A percentile compares a stretch with the other conserved stretches of the same genome.
phyloP scores from a whole-genome alignment of 1,140 invertebrate species.

The Carcinoscorpius rotundicauda region DNA sequence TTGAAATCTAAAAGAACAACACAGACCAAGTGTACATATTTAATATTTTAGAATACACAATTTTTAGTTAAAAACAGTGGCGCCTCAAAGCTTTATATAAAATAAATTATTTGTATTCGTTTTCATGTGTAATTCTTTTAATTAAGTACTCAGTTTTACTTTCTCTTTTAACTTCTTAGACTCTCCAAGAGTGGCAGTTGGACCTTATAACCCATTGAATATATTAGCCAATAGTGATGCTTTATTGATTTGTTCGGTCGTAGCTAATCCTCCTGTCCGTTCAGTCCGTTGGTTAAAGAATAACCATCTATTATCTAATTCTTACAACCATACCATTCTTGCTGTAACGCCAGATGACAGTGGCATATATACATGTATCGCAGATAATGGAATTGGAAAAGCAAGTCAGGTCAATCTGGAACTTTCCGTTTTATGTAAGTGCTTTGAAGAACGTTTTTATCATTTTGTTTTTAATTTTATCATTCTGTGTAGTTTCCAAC shows the following conservation, averaged over 20 bases:
- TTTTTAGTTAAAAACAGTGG: background rate
- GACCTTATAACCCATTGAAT: slow-evolving; percentile 72
- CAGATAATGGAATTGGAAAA: slow-evolving; percentile 58
- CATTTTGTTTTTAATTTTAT: no score
- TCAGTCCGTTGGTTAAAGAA: slow-evolving; percentile 69
- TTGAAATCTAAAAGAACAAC: background rate
- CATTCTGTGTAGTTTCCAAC: no score
- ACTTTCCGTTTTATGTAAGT: slow-evolving; percentile 31
- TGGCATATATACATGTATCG: slow-evolving; percentile 70
- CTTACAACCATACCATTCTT: slow-evolving; percentile 24
- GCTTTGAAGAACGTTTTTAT: background rate
- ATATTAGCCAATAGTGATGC: slow-evolving; percentile 71
- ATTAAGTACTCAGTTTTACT: no score
- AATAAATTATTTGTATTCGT: no score
- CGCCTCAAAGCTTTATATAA: no score
- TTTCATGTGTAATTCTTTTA: background rate
- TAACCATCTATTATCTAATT: slow-evolving; percentile 44
- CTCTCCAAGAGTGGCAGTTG: slow-evolving; percentile 74
- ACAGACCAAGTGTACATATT: background rate
- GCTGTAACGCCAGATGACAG: slow-evolving; percentile 45
- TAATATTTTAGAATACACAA: background rate
- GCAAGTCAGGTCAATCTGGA: slow-evolving; percentile 14
- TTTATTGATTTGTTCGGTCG: slow-evolving; percentile 68
- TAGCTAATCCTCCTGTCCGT: slow-evolving; percentile 71
- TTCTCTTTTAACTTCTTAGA: slow-evolving; percentile 40